Evolutionary conservation across 2,797 vertebrate species (phyloP), one percentile per base, ranked within the genome.

Genomic region (Alectoris magna): DNA sequence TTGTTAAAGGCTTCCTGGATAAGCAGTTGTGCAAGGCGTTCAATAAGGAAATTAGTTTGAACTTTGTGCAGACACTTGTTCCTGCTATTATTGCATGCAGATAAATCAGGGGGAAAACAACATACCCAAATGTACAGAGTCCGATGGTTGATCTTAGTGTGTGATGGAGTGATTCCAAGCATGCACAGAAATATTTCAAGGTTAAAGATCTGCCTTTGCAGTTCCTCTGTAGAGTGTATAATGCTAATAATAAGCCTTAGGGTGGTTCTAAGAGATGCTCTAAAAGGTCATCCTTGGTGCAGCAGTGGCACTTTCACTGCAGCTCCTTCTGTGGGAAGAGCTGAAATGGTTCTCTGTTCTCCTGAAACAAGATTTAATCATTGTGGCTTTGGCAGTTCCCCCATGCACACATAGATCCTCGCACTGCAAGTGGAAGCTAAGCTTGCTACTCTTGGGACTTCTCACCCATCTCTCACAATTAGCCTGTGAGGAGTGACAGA

Each of bases 51-150:
- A 76, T 74, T 8, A 49, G 18, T 84, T 55, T 91, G 93, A 86
- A 86, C 94, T 95, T 95, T 79, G 92, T 76, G 53, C 91, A 24
- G n/a, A 27, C 1, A 3, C 76, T 11, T 7, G 76, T 95, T 95
- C 79, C 93, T 82, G 59, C 46, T 81, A 1, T 48, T 79, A 56
- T 59, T 82, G 12, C n/a, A 17, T 19, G 64, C 49, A 39, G 53
- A 46, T 76, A 88, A 69, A 81, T 64, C 3, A 39, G 74, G 44
- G 10, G 27, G 74, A 64, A 88, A 77, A 1, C 3, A 43, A 44
- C 10, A 10, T 60, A 27, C 3, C 31, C 48, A 14, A 38, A 75
- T 86, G 59, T 73, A 67, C 53, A 18, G 53, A 55, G 53, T 55
- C 53, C 53, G 14, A 18, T 55, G 53, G 53, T 31, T 31, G 29